Percentiles rank a stretch among this genome's conserved stretches.
phyloP scores from a whole-genome alignment of 2,113 vertebrate species.

The Heteronetta atricapilla region DNA sequence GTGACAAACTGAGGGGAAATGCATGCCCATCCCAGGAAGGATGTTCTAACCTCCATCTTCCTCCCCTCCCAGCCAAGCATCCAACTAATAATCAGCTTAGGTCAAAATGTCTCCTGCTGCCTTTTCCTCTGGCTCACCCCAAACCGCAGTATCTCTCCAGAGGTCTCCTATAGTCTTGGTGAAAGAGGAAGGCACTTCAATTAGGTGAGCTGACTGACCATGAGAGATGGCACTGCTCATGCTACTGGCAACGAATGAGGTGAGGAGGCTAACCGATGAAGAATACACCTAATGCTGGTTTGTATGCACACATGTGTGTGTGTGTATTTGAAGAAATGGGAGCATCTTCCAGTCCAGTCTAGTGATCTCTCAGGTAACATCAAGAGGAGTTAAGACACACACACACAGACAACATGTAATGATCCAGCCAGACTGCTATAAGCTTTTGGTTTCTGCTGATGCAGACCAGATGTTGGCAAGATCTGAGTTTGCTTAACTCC shows the following conservation, averaged over 20 bases:
- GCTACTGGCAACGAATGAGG: not conserved
- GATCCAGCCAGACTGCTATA: not conserved
- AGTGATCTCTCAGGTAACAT: not conserved
- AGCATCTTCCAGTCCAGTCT: not conserved
- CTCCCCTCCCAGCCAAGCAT: not conserved
- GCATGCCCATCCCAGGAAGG: not conserved
- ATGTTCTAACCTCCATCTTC: not conserved
- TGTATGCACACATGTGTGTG: not conserved
- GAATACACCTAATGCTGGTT: not conserved
- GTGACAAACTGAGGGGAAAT: not conserved
- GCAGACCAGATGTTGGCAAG: conserved; percentile 38
- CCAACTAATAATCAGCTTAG: not conserved
- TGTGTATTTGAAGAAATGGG: not conserved
- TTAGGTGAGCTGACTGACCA: not conserved
- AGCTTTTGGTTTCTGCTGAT: conserved; percentile 35
- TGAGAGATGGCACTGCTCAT: not conserved
- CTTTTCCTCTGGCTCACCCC: not conserved
- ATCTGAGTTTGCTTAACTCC: conserved; percentile 41
- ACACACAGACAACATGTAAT: not conserved
- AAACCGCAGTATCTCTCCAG: not conserved
- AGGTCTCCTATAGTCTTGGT: not conserved
- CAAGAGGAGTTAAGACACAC: not conserved
- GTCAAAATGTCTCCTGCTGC: not conserved
- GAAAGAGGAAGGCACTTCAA: not conserved
- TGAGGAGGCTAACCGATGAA: not conserved